Evolutionary conservation across 2,797 vertebrate genomes (phyloP).

Genomic region (Lagorchestes hirsutus): DNA sequence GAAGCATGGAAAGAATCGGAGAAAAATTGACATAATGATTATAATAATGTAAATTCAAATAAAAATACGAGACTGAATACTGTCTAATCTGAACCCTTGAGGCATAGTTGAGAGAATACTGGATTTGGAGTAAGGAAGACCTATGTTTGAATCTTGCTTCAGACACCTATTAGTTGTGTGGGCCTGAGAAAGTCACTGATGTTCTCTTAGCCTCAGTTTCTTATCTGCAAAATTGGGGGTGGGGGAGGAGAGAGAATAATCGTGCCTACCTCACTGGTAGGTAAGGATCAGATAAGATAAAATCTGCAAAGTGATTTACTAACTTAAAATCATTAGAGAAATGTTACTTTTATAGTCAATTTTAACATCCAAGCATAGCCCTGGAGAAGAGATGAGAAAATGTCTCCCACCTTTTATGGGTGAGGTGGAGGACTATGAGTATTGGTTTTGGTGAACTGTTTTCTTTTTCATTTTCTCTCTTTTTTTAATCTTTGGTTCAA

Average conservation of each 20-base stretch:
- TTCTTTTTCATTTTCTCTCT: neutral
- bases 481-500: neutral
- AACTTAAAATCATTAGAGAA: neutral
- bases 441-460: neutral
- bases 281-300: neutral
- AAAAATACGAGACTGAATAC: neutral
- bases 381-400: neutral
- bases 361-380: too few relatives aligned
- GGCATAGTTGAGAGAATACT: neutral
- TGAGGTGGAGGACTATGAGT: neutral
- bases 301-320: neutral
- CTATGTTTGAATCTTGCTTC: neutral
- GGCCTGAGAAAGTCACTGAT: neutral
- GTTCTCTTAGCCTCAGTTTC: neutral
- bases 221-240: neutral
- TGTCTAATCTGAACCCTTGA: neutral
- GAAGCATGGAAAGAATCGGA: neutral
- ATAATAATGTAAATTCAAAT: neutral
- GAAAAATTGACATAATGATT: neutral
- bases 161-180: neutral
- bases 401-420: neutral
- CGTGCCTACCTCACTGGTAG: neutral
- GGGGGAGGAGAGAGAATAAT: neutral
- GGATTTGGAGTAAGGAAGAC: neutral
- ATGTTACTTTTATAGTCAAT: neutral